Conservation (phyloP, 35 echinoderm and acorn worm species). For the Eucidaris tribuloides region DNA sequence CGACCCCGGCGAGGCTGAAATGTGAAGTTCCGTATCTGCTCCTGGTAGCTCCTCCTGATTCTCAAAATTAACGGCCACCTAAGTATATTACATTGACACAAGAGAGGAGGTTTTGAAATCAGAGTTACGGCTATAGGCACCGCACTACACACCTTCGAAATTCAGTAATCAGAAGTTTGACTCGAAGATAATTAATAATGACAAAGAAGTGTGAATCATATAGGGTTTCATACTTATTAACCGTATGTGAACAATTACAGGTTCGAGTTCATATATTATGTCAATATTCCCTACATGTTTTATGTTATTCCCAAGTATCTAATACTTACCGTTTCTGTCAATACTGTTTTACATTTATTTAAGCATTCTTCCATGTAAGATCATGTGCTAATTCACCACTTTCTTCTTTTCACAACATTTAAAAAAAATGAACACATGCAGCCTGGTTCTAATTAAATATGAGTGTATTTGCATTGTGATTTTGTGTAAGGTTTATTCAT, state of each 20-base stretch:
- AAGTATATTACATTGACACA: background rate
- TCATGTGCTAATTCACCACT: too few relatives aligned
- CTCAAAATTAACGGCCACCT: slow-evolving; percentile 63
- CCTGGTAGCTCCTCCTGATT: slow-evolving; percentile 49
- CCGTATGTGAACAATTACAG: background rate
- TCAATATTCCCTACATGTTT: too few relatives aligned
- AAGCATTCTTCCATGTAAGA: too few relatives aligned
- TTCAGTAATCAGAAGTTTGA: background rate
- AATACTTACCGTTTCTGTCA: too few relatives aligned
- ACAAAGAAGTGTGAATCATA: background rate
- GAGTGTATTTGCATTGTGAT: too few relatives aligned
- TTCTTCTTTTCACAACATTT: too few relatives aligned
- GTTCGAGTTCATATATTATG: background rate
- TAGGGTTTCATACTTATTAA: background rate
- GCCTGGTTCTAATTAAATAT: too few relatives aligned
- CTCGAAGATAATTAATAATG: background rate
- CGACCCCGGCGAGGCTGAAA: slow-evolving; percentile 52
- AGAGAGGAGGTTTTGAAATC: background rate
- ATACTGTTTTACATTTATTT: too few relatives aligned
- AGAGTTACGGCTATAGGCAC: background rate
- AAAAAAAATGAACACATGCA: too few relatives aligned
- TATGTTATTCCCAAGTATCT: too few relatives aligned
- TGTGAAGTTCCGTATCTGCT: slow-evolving; percentile 29
- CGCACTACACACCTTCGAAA: background rate
- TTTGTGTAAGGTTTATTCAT: too few relatives aligned